Percentiles rank a stretch among this genome's conserved stretches.
These are phyloP conservation scores for Kobus ellipsiprymnus DNA, from an alignment of 2,113 vertebrate species.

Conservation along the genomic window DNA sequence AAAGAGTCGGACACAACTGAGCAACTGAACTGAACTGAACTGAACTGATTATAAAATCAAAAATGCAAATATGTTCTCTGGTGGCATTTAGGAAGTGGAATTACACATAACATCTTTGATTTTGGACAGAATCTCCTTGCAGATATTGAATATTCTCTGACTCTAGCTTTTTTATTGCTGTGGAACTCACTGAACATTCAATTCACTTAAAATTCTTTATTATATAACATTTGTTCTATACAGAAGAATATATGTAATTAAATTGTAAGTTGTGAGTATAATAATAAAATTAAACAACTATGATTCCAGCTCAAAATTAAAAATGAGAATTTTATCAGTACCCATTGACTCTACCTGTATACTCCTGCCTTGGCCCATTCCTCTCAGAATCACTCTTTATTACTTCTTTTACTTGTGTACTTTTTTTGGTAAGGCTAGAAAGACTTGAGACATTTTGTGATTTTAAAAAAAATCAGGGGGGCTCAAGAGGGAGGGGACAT, in stretches of 20 bases:
- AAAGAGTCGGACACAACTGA: too few relatives aligned
- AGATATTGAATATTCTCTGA: not conserved
- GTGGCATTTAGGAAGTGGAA: not conserved
- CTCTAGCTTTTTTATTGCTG: not conserved
- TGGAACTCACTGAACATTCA: not conserved
- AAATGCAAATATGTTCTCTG: not conserved
- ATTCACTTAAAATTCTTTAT: not conserved
- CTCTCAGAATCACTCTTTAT: not conserved
- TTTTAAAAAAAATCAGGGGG: not conserved
- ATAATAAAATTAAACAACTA: not conserved
- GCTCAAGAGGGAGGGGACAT: not conserved
- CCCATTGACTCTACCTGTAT: not conserved
- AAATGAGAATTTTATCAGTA: not conserved
- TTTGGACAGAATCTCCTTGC: not conserved
- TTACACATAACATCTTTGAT: not conserved
- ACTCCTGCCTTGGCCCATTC: not conserved
- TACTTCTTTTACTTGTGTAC: not conserved
- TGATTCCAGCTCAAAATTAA: not conserved
- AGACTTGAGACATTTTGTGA: slow-evolving; percentile 17
- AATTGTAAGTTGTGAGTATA: not conserved
- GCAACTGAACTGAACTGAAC: too few relatives aligned
- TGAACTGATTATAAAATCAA: not conserved
- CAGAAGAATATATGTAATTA: not conserved
- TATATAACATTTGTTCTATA: not conserved
- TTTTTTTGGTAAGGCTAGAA: not conserved